Conservation (phyloP, 53 echinoderm and acorn worm species). For the Pentamera pediparva region DNA sequence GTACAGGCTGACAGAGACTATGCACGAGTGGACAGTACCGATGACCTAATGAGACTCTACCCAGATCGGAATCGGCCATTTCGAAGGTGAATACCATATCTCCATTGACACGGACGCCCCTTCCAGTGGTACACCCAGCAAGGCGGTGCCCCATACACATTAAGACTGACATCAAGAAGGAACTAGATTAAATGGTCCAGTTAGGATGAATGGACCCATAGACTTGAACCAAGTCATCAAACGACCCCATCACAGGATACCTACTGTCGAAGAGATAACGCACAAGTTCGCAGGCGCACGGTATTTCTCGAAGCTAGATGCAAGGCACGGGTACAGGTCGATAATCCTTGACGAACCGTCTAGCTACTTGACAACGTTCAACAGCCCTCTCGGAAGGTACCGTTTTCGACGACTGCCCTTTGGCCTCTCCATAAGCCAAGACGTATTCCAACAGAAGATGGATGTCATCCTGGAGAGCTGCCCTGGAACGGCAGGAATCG, state of each 20-base stretch:
- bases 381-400: not conserved
- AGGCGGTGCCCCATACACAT: not conserved
- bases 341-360: not conserved
- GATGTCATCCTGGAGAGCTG: conserved; percentile 57
- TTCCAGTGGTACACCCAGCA: no score
- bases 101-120: no score
- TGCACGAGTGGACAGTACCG: no score
- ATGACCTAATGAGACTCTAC: no score
- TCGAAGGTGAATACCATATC: not conserved
- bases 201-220: not conserved
- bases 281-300: not conserved
- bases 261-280: not conserved
- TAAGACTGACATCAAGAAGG: not conserved
- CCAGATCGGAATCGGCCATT: conserved; percentile 49
- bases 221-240: conserved; percentile 10
- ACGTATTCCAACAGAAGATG: conserved; percentile 37
- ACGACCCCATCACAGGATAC: not conserved
- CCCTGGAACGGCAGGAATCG: conserved; percentile 51
- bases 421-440: not conserved
- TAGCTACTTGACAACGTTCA: not conserved
- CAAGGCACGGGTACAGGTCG: conserved; percentile 2
- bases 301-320: conserved; percentile 1
- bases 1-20: no score
- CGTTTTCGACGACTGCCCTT: not conserved
- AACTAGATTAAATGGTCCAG: conserved; percentile 17